Conservation (phyloP, 1,140 invertebrate species). For the Ostrea denselamellosa region DNA sequence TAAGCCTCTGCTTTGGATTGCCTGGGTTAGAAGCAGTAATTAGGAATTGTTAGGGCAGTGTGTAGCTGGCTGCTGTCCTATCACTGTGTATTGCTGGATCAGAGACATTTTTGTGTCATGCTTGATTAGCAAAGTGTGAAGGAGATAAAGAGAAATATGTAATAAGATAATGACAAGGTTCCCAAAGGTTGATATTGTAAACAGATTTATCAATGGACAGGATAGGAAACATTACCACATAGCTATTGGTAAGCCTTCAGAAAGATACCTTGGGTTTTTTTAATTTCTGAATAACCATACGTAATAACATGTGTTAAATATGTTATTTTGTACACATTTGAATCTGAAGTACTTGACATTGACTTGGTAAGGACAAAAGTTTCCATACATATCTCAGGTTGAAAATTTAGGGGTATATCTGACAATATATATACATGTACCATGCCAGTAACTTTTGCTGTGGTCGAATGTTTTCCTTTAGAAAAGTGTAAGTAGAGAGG, state of each 20-base stretch:
- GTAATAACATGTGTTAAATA: no score
- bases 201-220: constrained; percentile 19
- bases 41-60: constrained; percentile 31
- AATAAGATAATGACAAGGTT: neutral
- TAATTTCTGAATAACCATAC: no score
- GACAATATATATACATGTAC: no score
- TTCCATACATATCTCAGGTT: no score
- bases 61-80: neutral
- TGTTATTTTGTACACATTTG: no score
- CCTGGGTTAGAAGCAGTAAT: neutral
- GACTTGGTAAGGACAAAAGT: no score
- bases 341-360: no score
- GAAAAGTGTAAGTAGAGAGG: no score
- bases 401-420: no score
- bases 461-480: no score
- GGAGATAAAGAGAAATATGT: constrained; percentile 38
- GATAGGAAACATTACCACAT: neutral
- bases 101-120: constrained; percentile 34
- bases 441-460: no score
- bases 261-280: no score
- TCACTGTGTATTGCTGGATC: constrained; percentile 5
- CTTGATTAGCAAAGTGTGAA: constrained; percentile 23
- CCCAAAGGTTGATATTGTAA: neutral
- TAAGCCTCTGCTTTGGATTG: neutral
- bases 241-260: neutral